Evolutionary conservation across 2,113 vertebrate species (phyloP).

Genomic region (Hirundichthys speculiger): DNA sequence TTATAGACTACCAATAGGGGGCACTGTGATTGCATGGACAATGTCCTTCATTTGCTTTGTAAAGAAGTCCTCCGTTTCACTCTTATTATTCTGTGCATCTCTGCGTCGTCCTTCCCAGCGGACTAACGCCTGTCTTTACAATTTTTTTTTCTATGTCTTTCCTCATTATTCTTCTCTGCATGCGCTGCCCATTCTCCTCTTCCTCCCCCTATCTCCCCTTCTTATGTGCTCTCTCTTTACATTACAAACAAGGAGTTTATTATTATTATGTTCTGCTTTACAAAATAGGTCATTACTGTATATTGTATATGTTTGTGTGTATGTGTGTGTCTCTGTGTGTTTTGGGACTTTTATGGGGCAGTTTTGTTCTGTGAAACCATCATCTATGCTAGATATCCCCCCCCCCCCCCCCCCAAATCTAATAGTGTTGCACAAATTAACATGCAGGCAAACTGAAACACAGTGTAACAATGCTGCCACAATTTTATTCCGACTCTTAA

Average conservation of each 20-base stretch:
- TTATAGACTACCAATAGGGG: slow-evolving; percentile 53
- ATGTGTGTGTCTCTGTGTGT: slow-evolving; percentile 26
- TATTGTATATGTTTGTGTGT: slow-evolving; percentile 26
- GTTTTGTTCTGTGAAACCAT: slow-evolving; percentile 52
- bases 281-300: slow-evolving; percentile 62
- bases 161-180: slow-evolving; percentile 32
- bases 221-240: slow-evolving; percentile 25
- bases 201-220: slow-evolving; percentile 12
- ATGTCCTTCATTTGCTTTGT: neutral
- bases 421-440: slow-evolving; percentile 44
- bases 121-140: slow-evolving; percentile 4
- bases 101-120: slow-evolving; percentile 10
- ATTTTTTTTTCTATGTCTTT: slow-evolving; percentile 13
- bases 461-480: slow-evolving; percentile 42
- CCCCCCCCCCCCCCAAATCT: slow-evolving; percentile 18
- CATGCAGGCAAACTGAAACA: slow-evolving; percentile 23
- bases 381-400: slow-evolving; percentile 58
- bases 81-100: slow-evolving; percentile 12
- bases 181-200: neutral
- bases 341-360: slow-evolving; percentile 12
- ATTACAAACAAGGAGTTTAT: slow-evolving; percentile 62
- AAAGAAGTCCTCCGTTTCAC: slow-evolving; percentile 22
- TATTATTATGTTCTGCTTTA: slow-evolving; percentile 53
- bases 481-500: slow-evolving; percentile 60
- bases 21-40: slow-evolving; percentile 57